Percentiles rank a stretch among this genome's conserved stretches.
phyloP scores from a whole-genome alignment of 2,113 vertebrate genomes.

The Fregata magnificens region DNA sequence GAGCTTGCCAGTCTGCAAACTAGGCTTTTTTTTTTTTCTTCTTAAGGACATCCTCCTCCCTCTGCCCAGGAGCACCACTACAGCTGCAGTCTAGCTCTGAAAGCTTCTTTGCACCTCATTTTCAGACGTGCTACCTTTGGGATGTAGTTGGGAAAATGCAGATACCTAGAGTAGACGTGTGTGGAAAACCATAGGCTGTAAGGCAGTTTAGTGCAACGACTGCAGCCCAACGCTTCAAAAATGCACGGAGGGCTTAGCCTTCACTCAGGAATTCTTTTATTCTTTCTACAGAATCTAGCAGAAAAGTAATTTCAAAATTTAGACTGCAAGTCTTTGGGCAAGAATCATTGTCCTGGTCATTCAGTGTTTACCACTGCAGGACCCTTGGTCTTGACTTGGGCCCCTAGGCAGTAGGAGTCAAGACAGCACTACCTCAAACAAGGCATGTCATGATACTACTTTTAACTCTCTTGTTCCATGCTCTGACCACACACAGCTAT shows the following conservation, averaged over 20 bases:
- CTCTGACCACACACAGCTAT: not conserved
- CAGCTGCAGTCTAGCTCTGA: not conserved
- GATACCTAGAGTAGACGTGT: not conserved
- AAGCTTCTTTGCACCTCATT: not conserved
- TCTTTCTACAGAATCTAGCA: not conserved
- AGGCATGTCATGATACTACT: too few relatives aligned
- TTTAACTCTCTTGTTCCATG: not conserved
- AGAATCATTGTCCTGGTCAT: not conserved
- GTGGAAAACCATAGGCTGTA: not conserved
- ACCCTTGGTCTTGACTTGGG: not conserved
- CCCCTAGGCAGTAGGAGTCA: not conserved
- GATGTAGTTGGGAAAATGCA: not conserved
- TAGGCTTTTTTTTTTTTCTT: not conserved
- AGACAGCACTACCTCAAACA: not conserved
- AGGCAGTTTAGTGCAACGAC: not conserved
- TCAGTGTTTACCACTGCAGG: not conserved
- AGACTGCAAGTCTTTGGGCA: not conserved
- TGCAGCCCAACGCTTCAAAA: not conserved
- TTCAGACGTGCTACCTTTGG: not conserved
- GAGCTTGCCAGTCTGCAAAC: not conserved
- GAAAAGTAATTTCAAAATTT: not conserved
- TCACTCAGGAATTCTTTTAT: not conserved
- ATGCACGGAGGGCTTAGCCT: not conserved
- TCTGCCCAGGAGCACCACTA: not conserved
- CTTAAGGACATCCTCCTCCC: not conserved